Evolutionary conservation across 2,113 vertebrate species (phyloP), one percentile per base, ranked within the genome.

Genomic region (Lepus americanus): DNA sequence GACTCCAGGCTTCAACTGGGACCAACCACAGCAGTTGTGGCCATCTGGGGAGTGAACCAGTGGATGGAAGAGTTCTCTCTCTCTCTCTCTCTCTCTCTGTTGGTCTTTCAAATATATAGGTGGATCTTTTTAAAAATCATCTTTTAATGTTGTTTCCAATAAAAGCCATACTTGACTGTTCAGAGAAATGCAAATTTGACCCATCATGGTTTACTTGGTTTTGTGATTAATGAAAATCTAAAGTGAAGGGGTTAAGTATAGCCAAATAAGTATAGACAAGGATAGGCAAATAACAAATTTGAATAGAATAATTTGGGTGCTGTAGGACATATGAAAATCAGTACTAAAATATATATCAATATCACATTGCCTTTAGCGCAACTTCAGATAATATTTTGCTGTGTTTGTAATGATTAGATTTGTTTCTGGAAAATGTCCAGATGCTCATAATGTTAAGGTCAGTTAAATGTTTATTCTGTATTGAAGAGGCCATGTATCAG

Each of bases 371-470:
- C 51, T 91, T 96, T 94, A 96, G 87, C 22, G 83, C 53, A 95
- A 74, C 72, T 97, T 96, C 84, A 95, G 96, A 95, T 94, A 89
- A 94, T 83, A 96, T 44, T 87, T 95, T 81, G 87, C 92, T 97
- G 77, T 78, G 73, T 97, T 97, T 95, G 91, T 49, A 96, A 94
- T 27, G 51, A 94, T 94, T 97, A 92, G 23, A 95, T 96, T 93
- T 86, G 27, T 97, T 98, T 96, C 94, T 95, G 79, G 92, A 97
- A 97, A 98, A 97, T 98, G 93, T 90, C 85, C 55, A 95, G 51
- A 70, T 96, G 83, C n/a, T 97, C 29, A 81, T 67, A 95, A 92
- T 88, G 95, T 97, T 92, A 97, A 97, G 86, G 85, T 97, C 90
- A 97, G 90, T 94, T 97, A 86, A 97, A 5, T 90, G 29, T 97